Base-by-base conservation (phyloP, 2,888 invertebrate species). In the Cheilosia soror region DNA sequence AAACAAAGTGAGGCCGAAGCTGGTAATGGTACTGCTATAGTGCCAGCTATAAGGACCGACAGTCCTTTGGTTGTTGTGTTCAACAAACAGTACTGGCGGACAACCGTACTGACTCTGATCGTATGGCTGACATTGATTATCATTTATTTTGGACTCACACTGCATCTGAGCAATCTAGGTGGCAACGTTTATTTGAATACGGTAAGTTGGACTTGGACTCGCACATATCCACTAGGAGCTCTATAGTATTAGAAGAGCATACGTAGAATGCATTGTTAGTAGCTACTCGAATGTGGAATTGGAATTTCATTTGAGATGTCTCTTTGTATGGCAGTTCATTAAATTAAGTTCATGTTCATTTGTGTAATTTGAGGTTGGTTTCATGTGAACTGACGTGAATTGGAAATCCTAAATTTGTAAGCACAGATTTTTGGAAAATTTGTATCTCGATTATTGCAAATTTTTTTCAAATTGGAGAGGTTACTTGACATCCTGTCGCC, bases 61-160 rank as follows among this genome's bases (percentile, higher is more conserved):
- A 93, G 93, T 72, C 95, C 94, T 62, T 93, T 96, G 1, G 88
- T 93, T 40, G 95, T 96, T 90, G 93, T 96, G 0, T 95, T 96
- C 90, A 94, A 93, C 89, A 94, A 95, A 42, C 91, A 92, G 82
- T 94, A 96, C 88, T 92, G 95, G 87, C 95, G 94, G 89, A 95
- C 94, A 84, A 96, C 96, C 0, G 92, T 95, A 27, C 94, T 96
- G 75, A 93, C 96, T 27, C 94, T 95, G 88, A 89, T 96, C 37
- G 94, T 95, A 63, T 96, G 96, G 96, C 95, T 96, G 90, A 93
- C 95, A 33, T 94, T 96, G 90, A 96, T 96, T 80, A 94, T 96
- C 60, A 95, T 96, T 0, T 96, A 96, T 90, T 96, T 96, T 88
- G 96, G 96, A 2, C 92, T 96, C n/a, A 94, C 96, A 62, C 92